Percentiles rank a stretch among this genome's conserved stretches.
Evolutionary conservation across 2,888 invertebrate species (phyloP).

Genomic region (Steinernema carpocapsae): DNA sequence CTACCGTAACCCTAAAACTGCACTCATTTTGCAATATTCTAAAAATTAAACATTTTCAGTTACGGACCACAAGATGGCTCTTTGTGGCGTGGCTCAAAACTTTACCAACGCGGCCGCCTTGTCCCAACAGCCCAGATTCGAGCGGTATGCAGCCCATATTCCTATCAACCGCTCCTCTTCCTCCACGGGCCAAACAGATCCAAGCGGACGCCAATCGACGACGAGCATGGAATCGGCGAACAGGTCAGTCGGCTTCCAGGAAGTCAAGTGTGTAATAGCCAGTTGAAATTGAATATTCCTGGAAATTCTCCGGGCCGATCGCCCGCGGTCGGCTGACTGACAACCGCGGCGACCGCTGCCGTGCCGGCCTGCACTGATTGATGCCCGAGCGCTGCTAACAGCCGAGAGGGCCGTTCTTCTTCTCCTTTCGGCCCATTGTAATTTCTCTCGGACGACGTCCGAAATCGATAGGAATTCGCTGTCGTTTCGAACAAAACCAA

Average conservation of each 20-base stretch:
- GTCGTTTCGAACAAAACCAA: background rate
- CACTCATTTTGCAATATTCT: too few relatives aligned
- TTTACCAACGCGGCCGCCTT: slow-evolving; percentile 50
- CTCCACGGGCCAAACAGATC: background rate
- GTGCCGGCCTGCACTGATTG: slow-evolving; percentile 27
- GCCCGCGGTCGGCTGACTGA: too few relatives aligned
- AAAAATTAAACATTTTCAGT: slow-evolving; percentile 16
- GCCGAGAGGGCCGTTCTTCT: slow-evolving; percentile 19
- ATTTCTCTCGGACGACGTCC: background rate
- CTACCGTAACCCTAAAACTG: too few relatives aligned
- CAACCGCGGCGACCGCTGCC: slow-evolving; percentile 4
- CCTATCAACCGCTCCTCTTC: slow-evolving; percentile 50
- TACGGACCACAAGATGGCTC: slow-evolving; percentile 13
- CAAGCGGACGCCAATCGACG: slow-evolving; percentile 49
- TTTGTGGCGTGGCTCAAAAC: slow-evolving; percentile 36
- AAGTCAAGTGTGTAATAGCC: background rate
- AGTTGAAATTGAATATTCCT: slow-evolving; percentile 26
- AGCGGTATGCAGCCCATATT: slow-evolving; percentile 65
- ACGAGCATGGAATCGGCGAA: slow-evolving; percentile 52
- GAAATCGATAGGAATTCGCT: slow-evolving; percentile 6
- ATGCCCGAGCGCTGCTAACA: background rate
- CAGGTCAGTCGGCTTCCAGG: slow-evolving; percentile 44
- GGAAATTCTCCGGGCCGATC: background rate
- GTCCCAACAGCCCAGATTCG: slow-evolving; percentile 48
- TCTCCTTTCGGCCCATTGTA: too few relatives aligned